A percentile compares a stretch with the other conserved stretches of the same genome.
These are phyloP conservation scores for Lapara coniferarum DNA, from an alignment of 2,888 invertebrate species.

Conservation along the genomic window DNA sequence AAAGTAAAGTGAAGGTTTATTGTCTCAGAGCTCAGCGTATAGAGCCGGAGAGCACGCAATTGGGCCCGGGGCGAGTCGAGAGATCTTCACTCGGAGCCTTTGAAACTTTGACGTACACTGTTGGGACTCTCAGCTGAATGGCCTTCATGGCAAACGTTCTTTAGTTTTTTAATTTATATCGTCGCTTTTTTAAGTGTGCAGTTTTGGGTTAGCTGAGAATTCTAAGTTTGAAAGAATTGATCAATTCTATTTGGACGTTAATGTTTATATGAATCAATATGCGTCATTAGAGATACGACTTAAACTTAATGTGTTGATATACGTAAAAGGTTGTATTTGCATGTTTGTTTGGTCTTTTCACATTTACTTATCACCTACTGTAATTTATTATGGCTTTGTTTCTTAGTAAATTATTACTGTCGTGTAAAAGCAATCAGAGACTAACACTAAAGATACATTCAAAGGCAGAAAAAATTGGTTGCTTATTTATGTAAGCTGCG, in stretches of 20 bases:
- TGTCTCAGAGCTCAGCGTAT: conserved; percentile 4
- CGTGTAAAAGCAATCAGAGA: background rate
- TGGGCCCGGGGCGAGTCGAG: conserved; percentile 42
- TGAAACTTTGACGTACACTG: conserved; percentile 46
- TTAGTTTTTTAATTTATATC: conserved; percentile 35
- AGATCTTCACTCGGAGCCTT: conserved; percentile 49
- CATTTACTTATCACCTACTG: background rate
- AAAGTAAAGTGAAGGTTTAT: conserved; percentile 12
- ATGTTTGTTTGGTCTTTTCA: background rate
- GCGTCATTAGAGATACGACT: conserved; percentile 9
- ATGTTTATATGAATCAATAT: background rate
- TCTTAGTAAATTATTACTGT: too few species aligned
- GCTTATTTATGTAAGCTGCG: too few species aligned
- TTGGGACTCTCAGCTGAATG: conserved; percentile 41
- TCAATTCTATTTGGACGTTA: background rate
- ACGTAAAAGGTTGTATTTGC: background rate
- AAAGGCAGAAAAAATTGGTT: too few species aligned
- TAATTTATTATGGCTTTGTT: too few species aligned
- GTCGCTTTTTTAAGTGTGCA: background rate
- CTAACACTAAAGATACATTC: too few species aligned
- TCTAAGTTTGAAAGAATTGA: too few species aligned
- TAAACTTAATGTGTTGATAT: background rate
- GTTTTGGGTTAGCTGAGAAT: background rate
- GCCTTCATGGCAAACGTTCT: conserved; percentile 42
- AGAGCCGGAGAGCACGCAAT: conserved; percentile 31